phyloP scores from a whole-genome alignment of 2,113 vertebrate species.

The Oenanthe oenanthe region DNA sequence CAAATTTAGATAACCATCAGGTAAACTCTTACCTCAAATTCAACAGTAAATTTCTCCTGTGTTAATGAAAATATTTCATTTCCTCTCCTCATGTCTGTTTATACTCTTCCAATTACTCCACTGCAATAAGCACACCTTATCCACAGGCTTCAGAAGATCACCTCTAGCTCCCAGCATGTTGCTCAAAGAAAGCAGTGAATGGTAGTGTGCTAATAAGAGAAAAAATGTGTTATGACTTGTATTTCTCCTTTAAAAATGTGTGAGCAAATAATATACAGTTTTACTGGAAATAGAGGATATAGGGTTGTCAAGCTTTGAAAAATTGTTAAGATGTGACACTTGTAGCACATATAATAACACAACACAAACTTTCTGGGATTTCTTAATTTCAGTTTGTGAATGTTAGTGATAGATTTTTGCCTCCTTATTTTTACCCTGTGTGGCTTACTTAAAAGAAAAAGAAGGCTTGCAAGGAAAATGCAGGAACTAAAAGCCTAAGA shows the following conservation, averaged over 20 bases:
- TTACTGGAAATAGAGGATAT: background rate
- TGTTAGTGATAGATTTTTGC: background rate
- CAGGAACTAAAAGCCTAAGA: background rate
- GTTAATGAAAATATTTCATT: background rate
- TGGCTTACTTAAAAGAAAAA: background rate
- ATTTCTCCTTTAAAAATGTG: background rate
- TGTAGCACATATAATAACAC: background rate
- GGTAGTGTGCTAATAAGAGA: background rate
- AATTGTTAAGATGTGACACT: background rate
- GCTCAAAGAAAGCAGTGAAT: background rate
- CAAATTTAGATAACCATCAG: background rate
- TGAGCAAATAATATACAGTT: background rate
- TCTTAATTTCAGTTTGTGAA: background rate
- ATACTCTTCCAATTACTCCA: background rate
- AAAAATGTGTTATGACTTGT: background rate
- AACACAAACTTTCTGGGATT: background rate
- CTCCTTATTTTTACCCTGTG: background rate
- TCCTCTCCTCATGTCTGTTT: background rate
- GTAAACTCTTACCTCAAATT: background rate
- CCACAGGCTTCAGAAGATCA: background rate
- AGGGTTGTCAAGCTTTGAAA: background rate
- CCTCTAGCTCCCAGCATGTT: background rate
- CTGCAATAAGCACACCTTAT: background rate
- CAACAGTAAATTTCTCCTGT: background rate
- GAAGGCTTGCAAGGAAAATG: background rate